Base-by-base conservation (phyloP, 2,113 vertebrate genomes). In the Rana temporaria region DNA sequence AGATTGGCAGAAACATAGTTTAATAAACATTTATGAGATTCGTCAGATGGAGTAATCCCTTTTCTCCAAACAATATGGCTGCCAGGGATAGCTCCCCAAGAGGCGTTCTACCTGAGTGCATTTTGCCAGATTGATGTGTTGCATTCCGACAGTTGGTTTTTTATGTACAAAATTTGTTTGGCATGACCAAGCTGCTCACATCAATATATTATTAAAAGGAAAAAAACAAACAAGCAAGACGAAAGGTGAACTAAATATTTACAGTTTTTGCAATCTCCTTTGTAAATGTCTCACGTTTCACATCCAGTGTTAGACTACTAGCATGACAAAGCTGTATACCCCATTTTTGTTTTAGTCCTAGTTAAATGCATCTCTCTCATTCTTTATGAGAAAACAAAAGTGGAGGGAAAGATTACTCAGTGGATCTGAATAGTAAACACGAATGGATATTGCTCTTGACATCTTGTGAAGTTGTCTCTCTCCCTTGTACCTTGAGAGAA, bases 401-500 rank as follows among this genome's bases (percentile, higher is more conserved):
- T 38, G 86, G 86, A 89, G 82, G 85, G 87, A 85, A 87, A 90
- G 89, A 88, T 91, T 86, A 84, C 92, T 91, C 89, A 76, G 88
- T 65, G 72, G 89, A 88, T 91, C 91, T 90, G 90, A 89, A 92
- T 89, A 88, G 89, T 89, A 92, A 94, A 94, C 92, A 93, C 87
- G 91, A 94, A 93, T 88, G 88, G 90, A 94, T 93, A 95, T 94
- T 93, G 90, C 94, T 94, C 90, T 85, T 95, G 95, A 96, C 95
- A 93, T 94, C 91, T 93, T 93, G 93, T 94, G 94, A 95, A 94
- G 92, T 92, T 91, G 93, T 92, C 91, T 94, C 90, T 89, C 86
- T 94, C 92, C 90, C 92, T 86, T 79, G 91, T 91, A 92, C 92
- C 95, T 94, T 92, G 88, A 89, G 93, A 92, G 91, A 94, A 91